Base-by-base conservation (phyloP, 2,888 invertebrate genomes). In the Drosophila neotestacea region DNA sequence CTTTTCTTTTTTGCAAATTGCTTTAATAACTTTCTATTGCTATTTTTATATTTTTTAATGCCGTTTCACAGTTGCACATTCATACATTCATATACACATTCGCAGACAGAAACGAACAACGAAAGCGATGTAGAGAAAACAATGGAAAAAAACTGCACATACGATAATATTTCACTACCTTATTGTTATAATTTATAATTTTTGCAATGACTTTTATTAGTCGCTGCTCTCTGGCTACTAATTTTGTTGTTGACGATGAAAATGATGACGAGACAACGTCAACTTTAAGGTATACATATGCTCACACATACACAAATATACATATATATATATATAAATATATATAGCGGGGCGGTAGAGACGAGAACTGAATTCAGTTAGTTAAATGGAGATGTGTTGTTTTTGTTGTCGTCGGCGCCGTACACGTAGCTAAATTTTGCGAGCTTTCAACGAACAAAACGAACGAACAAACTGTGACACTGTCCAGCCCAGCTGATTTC, bases 1-100 rank as follows among this genome's bases (percentile, higher is more conserved):
- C 62, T 72, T 71, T 50, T 59, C 16, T 66, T 77, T 70, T 76
- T 80, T 41, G 82, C 73, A 76, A 76, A 82, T 55, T 55, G 76
- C 71, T 88, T 84, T 85, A 89, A 88, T 88, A 84, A 89, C 90
- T 84, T 84, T 84, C 88, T 89, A 89, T 88, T 88, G 86, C 86
- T 84, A 88, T 88, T 89, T 84, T 73, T 84, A 88, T 79, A 88
- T 66, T 75, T 77, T 62, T 68, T 55, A 66, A 77, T 77, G 72
- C 59, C 62, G 61, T 56, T 80, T 76, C 61, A 72, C 61, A 66
- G 39, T 47, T 34, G 44, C 46, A 44, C 36, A 56, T 30, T 54
- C 51, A 65, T 38, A 34, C 7, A 60, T 47, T 27, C 22, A 63
- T 36, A 76, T 51, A 56, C 47, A 65, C 56, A 67, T 48, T 38